phyloP scores from a whole-genome alignment of 2,797 vertebrate genomes.

The Podargus strigoides region DNA sequence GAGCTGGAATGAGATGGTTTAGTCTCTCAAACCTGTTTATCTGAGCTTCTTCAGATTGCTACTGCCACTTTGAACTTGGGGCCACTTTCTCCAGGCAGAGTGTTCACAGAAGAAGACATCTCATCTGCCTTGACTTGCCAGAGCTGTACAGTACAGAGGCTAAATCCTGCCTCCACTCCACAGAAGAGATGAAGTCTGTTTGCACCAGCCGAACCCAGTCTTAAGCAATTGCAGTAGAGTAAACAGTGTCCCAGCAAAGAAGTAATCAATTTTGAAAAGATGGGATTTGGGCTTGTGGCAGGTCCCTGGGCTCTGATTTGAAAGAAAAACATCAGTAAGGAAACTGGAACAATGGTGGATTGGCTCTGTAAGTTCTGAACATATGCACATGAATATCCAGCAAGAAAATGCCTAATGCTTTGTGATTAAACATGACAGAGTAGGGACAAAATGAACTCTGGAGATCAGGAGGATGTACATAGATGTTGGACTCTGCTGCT shows the following conservation, averaged over 20 bases:
- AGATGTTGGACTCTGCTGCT: slow-evolving; percentile 36
- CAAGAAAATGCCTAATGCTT: slow-evolving; percentile 54
- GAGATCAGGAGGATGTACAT: slow-evolving; percentile 44
- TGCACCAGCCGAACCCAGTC: slow-evolving; percentile 18
- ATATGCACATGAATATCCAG: slow-evolving; percentile 39
- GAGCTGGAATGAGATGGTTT: neutral
- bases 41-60: neutral
- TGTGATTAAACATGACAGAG: slow-evolving; percentile 68
- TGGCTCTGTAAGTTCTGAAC: slow-evolving; percentile 48
- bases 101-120: fast-evolving
- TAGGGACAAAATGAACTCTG: slow-evolving; percentile 56
- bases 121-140: neutral
- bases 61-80: neutral
- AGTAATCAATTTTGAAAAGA: slow-evolving; percentile 32
- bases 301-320: slow-evolving; percentile 12
- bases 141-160: neutral
- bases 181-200: neutral
- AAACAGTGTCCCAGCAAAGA: neutral
- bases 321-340: neutral
- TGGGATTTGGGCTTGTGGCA: neutral
- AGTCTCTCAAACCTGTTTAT: neutral
- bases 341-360: slow-evolving; percentile 34
- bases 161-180: neutral
- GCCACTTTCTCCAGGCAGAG: neutral
- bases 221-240: neutral